Conservation (phyloP, 2,113 vertebrate genomes). For the Zapus hudsonius region DNA sequence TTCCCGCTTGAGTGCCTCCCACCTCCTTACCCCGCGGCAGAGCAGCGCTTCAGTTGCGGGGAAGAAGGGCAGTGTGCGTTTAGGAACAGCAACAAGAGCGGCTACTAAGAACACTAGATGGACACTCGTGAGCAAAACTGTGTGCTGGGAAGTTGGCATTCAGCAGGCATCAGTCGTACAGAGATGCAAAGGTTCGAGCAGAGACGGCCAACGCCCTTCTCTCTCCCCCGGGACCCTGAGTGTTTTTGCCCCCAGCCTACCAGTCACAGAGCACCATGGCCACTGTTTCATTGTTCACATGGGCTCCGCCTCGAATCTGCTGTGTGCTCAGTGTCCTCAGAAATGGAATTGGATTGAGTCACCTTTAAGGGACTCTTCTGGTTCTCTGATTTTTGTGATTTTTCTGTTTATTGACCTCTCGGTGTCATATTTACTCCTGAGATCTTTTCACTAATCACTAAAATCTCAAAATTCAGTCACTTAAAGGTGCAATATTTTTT, state of each 20-base stretch:
- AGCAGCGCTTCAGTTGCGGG: background rate
- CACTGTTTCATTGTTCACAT: accelerated
- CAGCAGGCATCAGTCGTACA: background rate
- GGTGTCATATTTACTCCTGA: background rate
- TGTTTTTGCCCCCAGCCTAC: background rate
- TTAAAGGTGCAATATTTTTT: background rate
- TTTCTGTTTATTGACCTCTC: background rate
- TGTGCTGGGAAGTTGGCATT: background rate
- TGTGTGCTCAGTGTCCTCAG: background rate
- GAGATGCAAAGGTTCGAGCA: background rate
- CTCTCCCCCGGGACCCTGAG: background rate
- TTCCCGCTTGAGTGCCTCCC: slow-evolving; percentile 7
- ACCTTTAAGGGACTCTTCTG: background rate
- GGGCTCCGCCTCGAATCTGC: background rate
- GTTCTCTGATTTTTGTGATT: background rate
- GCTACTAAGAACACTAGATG: background rate
- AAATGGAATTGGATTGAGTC: background rate
- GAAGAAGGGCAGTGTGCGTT: background rate
- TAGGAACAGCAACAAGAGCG: background rate
- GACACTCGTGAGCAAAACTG: background rate
- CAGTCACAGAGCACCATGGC: background rate
- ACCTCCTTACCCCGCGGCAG: background rate
- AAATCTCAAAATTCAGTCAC: background rate
- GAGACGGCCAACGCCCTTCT: background rate
- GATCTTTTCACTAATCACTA: background rate